phyloP scores from a whole-genome alignment of 2,113 vertebrate genomes.

The Misgurnus mizolepis region DNA sequence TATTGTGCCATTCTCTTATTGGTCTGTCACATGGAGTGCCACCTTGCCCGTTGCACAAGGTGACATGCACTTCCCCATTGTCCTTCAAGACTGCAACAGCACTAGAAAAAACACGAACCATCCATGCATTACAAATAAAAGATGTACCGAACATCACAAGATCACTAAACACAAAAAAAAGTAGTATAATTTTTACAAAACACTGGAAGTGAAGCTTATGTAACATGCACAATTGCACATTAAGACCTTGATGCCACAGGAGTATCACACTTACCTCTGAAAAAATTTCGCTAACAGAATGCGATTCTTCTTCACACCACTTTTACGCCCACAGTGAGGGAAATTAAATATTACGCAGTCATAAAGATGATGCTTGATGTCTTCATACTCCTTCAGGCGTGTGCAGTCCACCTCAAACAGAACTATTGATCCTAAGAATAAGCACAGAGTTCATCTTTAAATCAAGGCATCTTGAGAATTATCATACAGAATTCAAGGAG shows the following conservation, averaged over 20 bases:
- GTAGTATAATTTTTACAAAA: constrained; percentile 21
- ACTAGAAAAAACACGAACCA: constrained; percentile 64
- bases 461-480: not conserved
- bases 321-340: constrained; percentile 94
- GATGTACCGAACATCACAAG: not conserved
- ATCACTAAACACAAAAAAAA: not conserved
- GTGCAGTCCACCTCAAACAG: constrained; percentile 88
- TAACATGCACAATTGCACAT: constrained; percentile 8
- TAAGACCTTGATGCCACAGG: not conserved
- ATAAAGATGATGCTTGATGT: constrained; percentile 68
- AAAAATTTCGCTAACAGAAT: constrained; percentile 87
- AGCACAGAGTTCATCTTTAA: not conserved
- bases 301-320: constrained; percentile 91
- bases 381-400: constrained; percentile 73
- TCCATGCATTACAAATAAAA: not conserved
- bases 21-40: constrained; percentile 89
- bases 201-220: constrained; percentile 9
- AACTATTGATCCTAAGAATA: constrained; percentile 76
- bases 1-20: constrained; percentile 92
- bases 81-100: constrained; percentile 80
- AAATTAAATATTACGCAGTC: constrained; percentile 92
- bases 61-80: constrained; percentile 84
- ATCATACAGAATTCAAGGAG: constrained; percentile 13
- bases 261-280: constrained; percentile 74
- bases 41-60: constrained; percentile 91